Base-by-base conservation (phyloP, 2,797 vertebrate genomes). In the Cossypha polioptera region DNA sequence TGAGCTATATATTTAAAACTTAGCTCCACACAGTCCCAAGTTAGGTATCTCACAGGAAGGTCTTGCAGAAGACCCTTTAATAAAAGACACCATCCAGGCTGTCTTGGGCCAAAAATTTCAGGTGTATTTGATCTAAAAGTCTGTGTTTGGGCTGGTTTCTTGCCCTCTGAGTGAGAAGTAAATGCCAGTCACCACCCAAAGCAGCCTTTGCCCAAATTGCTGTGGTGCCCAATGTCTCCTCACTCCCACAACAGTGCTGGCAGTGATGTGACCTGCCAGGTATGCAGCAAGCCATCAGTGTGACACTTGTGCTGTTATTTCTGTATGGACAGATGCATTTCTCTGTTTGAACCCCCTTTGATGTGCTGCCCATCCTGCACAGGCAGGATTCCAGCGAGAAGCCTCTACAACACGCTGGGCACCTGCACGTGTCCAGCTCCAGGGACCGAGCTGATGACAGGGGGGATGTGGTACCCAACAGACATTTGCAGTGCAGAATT, bases 311-410 rank as follows among this genome's bases (percentile, higher is more conserved):
- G 82, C 72, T 61, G 63, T 47, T 45, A 54, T 76, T 76, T 53
- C 55, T 76, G 54, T 12, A 5, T 3, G 47, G 38, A 21, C 38
- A 61, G 63, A 76, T 7, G 1, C 5, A 45, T 47, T 54, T 29
- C 72, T 61, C 8, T 19, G 0, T 19, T 3, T 38, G 72, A 38
- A 2, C 8, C 38, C 24, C 0, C 82, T 24, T 0, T 59, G 62
- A 38, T 17, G 63, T 54, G 72, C 54, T 43, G 62, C 47, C 72
- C 33, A 16, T 2, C 28, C 72, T 53, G 54, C 82, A 11, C 62
- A 33, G 62, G 53, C 1, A 50, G 2, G 7, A 47, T 29, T n/a
- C 45, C 82, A 61, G 18, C 48, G 57, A 54, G 22, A 2, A 62
- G 3, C 26, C 28, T 29, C 36, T 2, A 2, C 40, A 18, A 5